Evolutionary conservation across 2,113 vertebrate genomes (phyloP).

Genomic region (Rhadina sibilatrix): DNA sequence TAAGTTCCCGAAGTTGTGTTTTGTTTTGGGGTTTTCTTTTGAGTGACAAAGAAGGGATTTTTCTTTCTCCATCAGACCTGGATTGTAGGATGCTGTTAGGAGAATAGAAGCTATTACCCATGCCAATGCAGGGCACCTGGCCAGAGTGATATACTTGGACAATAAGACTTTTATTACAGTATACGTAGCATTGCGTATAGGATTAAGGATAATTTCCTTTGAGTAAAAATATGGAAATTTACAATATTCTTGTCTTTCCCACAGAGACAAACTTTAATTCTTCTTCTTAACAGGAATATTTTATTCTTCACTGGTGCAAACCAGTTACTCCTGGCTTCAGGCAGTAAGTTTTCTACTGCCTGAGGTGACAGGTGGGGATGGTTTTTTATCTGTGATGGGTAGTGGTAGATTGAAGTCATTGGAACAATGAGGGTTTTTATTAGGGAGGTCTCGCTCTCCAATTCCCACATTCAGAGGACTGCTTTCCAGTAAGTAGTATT

Average conservation of each 20-base stretch:
- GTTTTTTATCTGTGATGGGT: background rate
- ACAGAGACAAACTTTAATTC: background rate
- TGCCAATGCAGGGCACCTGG: background rate
- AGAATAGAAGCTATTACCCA: background rate
- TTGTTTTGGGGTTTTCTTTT: background rate
- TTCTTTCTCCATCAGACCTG: background rate
- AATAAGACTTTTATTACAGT: background rate
- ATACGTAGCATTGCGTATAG: background rate
- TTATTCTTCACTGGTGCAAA: background rate
- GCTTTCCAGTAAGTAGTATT: background rate
- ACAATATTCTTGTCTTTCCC: background rate
- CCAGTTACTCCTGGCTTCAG: background rate
- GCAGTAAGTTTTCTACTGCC: background rate
- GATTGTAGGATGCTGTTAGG: background rate
- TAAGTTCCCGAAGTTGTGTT: background rate
- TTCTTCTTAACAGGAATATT: background rate
- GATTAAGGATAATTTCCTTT: background rate
- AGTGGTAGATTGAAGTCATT: background rate
- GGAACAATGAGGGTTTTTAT: background rate
- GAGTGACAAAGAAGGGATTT: background rate
- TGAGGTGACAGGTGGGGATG: background rate
- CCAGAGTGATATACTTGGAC: no score
- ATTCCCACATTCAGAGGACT: accelerated
- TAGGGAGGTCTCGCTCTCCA: background rate
- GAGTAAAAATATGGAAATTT: background rate